Evolutionary conservation across 2,113 vertebrate genomes (phyloP).

Genomic region (Vombatus ursinus): DNA sequence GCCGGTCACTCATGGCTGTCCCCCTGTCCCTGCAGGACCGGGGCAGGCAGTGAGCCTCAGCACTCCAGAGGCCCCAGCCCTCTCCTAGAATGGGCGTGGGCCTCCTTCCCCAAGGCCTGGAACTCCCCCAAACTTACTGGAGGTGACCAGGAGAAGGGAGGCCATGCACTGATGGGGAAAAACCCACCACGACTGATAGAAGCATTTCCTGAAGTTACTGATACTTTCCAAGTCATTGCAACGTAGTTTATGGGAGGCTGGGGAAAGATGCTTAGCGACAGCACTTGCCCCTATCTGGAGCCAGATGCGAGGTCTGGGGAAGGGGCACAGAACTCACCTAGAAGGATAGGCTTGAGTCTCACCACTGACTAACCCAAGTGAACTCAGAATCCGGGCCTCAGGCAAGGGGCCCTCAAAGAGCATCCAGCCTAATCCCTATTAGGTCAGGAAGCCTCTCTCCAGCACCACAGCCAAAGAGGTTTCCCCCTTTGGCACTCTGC

Average conservation of each 20-base stretch:
- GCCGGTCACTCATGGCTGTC: neutral
- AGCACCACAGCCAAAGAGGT: too few relatives aligned
- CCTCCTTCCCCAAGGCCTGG: slow-evolving; percentile 68
- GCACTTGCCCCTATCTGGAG: neutral
- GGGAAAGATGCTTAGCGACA: slow-evolving; percentile 70
- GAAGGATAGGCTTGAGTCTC: too few relatives aligned
- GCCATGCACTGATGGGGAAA: slow-evolving; percentile 78
- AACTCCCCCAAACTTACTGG: slow-evolving; percentile 72
- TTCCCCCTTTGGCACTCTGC: too few relatives aligned
- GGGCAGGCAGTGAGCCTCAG: slow-evolving; percentile 5
- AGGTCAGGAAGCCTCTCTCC: too few relatives aligned
- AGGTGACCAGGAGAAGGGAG: slow-evolving; percentile 80
- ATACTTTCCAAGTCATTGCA: slow-evolving; percentile 75
- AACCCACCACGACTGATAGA: slow-evolving; percentile 77
- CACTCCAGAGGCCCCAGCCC: slow-evolving; percentile 8
- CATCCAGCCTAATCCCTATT: neutral
- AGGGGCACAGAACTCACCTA: neutral
- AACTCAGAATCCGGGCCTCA: neutral
- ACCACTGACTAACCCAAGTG: too few relatives aligned
- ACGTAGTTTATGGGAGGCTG: slow-evolving; percentile 75
- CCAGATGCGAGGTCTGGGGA: neutral
- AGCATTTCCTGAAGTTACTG: slow-evolving; percentile 82
- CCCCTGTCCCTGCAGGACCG: neutral
- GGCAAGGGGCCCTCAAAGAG: neutral
- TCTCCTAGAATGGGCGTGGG: slow-evolving; percentile 66